Percentiles rank a stretch among this genome's conserved stretches.
Evolutionary conservation across 2,113 vertebrate genomes (phyloP).

Genomic region (Prunella fulvescens): DNA sequence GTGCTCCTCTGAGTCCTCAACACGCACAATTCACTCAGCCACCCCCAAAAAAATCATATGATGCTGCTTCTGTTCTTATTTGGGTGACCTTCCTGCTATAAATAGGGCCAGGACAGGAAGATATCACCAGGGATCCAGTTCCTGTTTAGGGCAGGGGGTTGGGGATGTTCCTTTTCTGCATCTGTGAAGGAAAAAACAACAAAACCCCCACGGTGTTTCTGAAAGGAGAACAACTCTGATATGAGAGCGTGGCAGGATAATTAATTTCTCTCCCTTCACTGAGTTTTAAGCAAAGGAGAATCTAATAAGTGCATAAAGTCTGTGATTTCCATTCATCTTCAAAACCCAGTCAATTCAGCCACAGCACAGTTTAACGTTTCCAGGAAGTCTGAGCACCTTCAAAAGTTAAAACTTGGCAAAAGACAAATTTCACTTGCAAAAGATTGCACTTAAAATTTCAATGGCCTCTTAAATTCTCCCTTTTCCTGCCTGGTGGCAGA

Average conservation of each 20-base stretch:
- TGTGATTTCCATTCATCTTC: neutral
- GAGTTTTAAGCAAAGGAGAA: neutral
- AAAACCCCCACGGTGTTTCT: neutral
- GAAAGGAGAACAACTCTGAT: neutral
- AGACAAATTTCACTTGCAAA: neutral
- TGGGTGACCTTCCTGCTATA: conserved; percentile 37
- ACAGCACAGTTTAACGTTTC: too few species aligned
- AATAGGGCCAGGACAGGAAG: conserved; percentile 24
- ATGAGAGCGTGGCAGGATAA: fast-evolving
- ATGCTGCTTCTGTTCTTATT: neutral
- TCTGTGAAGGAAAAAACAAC: neutral
- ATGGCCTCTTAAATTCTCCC: neutral
- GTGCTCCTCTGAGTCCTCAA: neutral
- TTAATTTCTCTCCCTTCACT: neutral
- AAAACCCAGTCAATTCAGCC: neutral
- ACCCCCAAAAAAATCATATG: neutral
- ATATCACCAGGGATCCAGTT: conserved; percentile 28
- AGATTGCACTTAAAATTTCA: too few species aligned
- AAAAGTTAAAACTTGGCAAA: neutral
- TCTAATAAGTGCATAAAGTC: neutral
- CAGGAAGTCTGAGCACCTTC: neutral
- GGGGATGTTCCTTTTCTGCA: conserved; percentile 3
- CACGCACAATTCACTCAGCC: neutral
- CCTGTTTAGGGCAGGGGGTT: conserved; percentile 18
- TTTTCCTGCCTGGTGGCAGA: neutral